Evolutionary conservation across 1,140 invertebrate species (phyloP), one percentile per base, ranked within the genome.

Genomic region (Drosophila bipectinata): DNA sequence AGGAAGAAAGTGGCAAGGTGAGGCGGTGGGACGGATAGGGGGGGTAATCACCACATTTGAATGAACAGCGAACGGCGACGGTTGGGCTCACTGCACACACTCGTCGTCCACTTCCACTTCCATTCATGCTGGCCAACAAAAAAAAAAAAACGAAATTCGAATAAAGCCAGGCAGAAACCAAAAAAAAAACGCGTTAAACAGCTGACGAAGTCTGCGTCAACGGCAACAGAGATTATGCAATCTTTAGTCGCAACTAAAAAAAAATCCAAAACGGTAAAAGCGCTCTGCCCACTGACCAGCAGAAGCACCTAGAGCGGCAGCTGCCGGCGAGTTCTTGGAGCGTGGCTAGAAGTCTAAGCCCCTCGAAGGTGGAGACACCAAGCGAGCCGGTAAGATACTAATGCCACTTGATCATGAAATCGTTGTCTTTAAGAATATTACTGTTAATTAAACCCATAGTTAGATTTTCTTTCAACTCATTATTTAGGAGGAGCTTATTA

Each of bases 211-310:
- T 47, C 51, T 24, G 21, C 55, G 66, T 44, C 52, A 39, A 26
- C 37, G 59, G 39, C 68, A 37, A 30, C 44, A 45, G 32, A 39
- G 63, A 55, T 85, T 85, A 85, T 87, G 82, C 78, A 85, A 85
- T 82, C 61, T 32, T 30, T 39, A 66, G n/a, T 15, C n/a, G 3
- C 72, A 73, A 56, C 51, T 56, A 18, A 21, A 45, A 14, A 44
- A 14, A 45, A n/a, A 4, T 15, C 45, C 41, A 61, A 85, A 85
- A 85, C 81, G 74, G 82, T 85, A 78, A 87, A 85, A 60, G 64
- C 64, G 37, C 74, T 64, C 72, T 75, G 61, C 51, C 72, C 72
- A 75, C 12, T 58, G 72, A 52, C 49, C 72, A 67, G 72, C 69
- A 63, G 68, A 26, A 18, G 30, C 30, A 34, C 26, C n/a, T 4